Evolutionary conservation across 2,797 vertebrate genomes (phyloP).

Genomic region (Poecilia picta): DNA sequence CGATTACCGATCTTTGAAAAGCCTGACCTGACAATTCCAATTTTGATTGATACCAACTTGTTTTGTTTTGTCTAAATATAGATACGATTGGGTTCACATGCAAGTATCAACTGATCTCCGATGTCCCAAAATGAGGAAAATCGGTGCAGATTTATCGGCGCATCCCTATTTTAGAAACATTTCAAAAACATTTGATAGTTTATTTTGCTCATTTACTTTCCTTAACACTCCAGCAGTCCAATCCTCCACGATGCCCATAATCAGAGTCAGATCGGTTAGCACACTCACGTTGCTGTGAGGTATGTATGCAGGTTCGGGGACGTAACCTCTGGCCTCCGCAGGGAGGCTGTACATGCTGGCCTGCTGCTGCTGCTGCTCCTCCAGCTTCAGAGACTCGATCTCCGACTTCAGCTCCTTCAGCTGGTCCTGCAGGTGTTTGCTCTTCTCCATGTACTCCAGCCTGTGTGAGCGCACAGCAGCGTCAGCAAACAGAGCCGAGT

Average conservation of each 20-base stretch:
- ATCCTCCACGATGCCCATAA: not conserved
- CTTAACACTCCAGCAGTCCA: not conserved
- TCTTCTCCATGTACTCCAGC: conserved; percentile 94
- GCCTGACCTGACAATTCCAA: too few relatives aligned
- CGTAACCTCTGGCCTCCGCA: conserved; percentile 72
- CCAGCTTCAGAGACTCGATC: conserved; percentile 90
- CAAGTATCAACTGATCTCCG: too few relatives aligned
- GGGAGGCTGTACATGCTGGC: conserved; percentile 76
- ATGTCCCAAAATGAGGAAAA: too few relatives aligned
- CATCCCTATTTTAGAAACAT: not conserved
- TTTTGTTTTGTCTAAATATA: too few relatives aligned
- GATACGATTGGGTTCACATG: too few relatives aligned
- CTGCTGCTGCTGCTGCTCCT: conserved; percentile 90
- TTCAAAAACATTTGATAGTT: not conserved
- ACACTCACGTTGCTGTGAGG: conserved; percentile 85
- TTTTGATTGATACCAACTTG: too few relatives aligned
- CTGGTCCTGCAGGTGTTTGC: conserved; percentile 91
- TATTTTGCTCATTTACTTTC: not conserved
- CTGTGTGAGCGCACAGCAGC: conserved; percentile 55
- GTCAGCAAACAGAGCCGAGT: not conserved
- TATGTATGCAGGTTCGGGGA: conserved; percentile 79
- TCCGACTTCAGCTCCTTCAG: conserved; percentile 92
- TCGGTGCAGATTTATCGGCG: too few relatives aligned
- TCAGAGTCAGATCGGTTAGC: not conserved
- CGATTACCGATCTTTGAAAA: too few relatives aligned